phyloP scores from a whole-genome alignment of 30 jellyfish, hydroid and myxozoan species.

The Hydractinia symbiolongicarpus region DNA sequence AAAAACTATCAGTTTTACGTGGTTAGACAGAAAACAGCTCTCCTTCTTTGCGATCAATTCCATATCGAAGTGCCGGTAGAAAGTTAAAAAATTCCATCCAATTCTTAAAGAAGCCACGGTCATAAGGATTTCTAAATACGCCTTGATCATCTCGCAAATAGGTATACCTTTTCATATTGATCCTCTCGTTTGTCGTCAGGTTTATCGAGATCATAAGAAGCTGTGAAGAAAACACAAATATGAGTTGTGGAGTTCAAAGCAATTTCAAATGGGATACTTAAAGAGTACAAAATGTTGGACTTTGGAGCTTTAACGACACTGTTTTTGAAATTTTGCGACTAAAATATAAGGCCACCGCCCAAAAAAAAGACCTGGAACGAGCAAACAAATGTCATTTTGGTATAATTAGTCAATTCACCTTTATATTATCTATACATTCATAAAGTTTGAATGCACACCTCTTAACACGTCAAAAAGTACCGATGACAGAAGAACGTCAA shows the following conservation, averaged over 20 bases:
- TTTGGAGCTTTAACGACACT: too few relatives aligned
- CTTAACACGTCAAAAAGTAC: too few relatives aligned
- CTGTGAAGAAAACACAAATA: conserved; percentile 25
- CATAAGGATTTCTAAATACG: conserved; percentile 57
- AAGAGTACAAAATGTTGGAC: too few relatives aligned
- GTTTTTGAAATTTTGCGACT: too few relatives aligned
- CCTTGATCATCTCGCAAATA: conserved; percentile 73
- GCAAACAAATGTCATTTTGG: too few relatives aligned
- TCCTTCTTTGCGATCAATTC: conserved; percentile 28
- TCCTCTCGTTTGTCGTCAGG: conserved; percentile 71
- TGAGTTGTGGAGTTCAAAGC: neutral
- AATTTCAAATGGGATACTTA: neutral
- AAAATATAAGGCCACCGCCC: too few relatives aligned
- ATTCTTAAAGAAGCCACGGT: conserved; percentile 65
- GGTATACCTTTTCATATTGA: conserved; percentile 55
- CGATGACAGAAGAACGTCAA: too few relatives aligned
- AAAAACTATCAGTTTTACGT: too few relatives aligned
- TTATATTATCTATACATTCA: too few relatives aligned
- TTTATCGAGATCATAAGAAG: conserved; percentile 51
- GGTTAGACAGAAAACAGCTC: neutral
- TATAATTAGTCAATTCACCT: too few relatives aligned
- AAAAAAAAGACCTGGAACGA: too few relatives aligned
- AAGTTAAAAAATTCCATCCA: conserved; percentile 76
- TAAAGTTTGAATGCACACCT: too few relatives aligned
- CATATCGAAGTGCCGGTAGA: conserved; percentile 38